Conservation (phyloP, 2,888 invertebrate species). For the Drosophila yooni region DNA sequence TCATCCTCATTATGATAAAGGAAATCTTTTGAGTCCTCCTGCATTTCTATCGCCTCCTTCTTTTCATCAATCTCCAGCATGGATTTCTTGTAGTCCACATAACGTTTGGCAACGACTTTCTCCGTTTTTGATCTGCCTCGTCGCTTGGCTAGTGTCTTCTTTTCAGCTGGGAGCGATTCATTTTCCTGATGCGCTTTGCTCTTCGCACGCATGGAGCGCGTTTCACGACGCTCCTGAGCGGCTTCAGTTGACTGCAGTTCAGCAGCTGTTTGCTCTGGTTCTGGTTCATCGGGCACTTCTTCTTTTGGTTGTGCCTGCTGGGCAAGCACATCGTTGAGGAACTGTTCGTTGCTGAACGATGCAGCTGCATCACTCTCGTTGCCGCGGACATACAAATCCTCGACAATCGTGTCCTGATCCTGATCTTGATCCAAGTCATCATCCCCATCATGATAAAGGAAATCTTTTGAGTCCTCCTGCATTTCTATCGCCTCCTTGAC, state of each 20-base stretch:
- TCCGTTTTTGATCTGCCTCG: conserved; percentile 22
- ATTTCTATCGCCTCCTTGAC: conserved; percentile 2
- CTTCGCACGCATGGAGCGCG: conserved; percentile 56
- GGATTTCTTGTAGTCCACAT: conserved; percentile 57
- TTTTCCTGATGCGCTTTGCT: conserved; percentile 43
- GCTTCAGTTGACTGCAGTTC: not conserved
- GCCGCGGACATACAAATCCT: conserved; percentile 27
- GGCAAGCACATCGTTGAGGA: conserved; percentile 53
- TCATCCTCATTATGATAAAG: conserved; percentile 9
- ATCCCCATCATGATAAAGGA: conserved; percentile 12
- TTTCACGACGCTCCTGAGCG: conserved; percentile 54
- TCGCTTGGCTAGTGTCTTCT: conserved; percentile 13
- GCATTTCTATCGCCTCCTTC: not conserved
- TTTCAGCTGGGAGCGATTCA: conserved; percentile 15
- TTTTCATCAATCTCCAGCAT: conserved; percentile 64
- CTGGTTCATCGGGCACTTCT: not conserved
- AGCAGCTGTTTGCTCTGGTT: not conserved
- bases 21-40: conserved; percentile 16
- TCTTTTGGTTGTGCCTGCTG: conserved; percentile 13
- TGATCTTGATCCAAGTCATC: conserved; percentile 13
- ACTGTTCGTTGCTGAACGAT: conserved; percentile 68
- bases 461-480: conserved; percentile 12
- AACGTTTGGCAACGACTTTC: conserved; percentile 35
- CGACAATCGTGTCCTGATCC: conserved; percentile 3
- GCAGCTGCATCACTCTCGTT: conserved; percentile 35